These are phyloP conservation scores for Etheostoma spectabile DNA, from an alignment of 2,113 vertebrate genomes.

Conservation along the genomic window DNA sequence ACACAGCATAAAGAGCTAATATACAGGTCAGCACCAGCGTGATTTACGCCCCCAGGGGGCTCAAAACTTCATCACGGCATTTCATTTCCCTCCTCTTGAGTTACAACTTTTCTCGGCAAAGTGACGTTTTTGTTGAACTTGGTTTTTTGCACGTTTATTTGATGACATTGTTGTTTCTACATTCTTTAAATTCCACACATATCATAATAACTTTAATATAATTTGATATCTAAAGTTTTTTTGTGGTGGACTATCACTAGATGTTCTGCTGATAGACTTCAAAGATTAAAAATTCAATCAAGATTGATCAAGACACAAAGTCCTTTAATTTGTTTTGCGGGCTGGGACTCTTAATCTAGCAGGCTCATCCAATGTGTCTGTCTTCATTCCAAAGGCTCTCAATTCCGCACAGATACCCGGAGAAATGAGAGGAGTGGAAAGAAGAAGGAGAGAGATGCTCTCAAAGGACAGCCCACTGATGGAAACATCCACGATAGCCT, in stretches of 20 bases:
- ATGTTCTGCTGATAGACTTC: conserved; percentile 4
- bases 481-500: conserved; percentile 11
- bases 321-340: conserved; percentile 51
- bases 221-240: neutral
- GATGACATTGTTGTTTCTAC: neutral
- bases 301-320: conserved; percentile 51
- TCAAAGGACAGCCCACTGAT: neutral
- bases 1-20: conserved; percentile 77
- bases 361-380: conserved; percentile 19
- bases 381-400: conserved; percentile 11
- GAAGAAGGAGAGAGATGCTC: neutral
- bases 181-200: neutral
- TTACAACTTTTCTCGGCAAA: neutral
- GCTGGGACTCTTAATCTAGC: conserved; percentile 40
- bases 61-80: conserved; percentile 50
- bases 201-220: too few relatives aligned
- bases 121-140: neutral
- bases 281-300: conserved; percentile 36
- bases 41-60: conserved; percentile 62
- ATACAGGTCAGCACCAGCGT: conserved; percentile 71
- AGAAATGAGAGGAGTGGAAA: conserved; percentile 16
- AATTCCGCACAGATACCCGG: neutral
- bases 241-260: neutral
- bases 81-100: conserved; percentile 14
- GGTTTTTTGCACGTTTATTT: neutral